Evolutionary conservation across 1,140 invertebrate genomes (phyloP).

Genomic region (Neoseiulus cucumeris): DNA sequence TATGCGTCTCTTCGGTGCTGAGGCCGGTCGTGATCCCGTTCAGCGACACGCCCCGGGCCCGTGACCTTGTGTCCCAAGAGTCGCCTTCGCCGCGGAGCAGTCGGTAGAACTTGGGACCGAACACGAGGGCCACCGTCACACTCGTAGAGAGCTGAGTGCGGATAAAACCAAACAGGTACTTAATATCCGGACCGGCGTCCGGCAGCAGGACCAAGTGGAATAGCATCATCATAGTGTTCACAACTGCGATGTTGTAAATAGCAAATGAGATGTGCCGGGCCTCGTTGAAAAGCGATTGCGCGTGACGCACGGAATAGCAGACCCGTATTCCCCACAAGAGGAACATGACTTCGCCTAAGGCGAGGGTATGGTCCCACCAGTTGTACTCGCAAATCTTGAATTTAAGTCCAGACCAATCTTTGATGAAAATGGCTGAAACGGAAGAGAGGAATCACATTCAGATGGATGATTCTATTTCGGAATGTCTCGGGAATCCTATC

Average conservation of each 20-base stretch:
- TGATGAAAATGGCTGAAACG: slow-evolving; percentile 41
- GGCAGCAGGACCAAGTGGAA: slow-evolving; percentile 67
- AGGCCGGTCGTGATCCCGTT: slow-evolving; percentile 49
- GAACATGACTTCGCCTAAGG: slow-evolving; percentile 66
- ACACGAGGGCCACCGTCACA: slow-evolving; percentile 57
- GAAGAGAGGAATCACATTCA: slow-evolving; percentile 19
- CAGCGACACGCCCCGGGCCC: slow-evolving; percentile 52
- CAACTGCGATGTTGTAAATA: slow-evolving; percentile 76
- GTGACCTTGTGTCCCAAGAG: slow-evolving; percentile 57
- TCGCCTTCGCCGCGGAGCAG: slow-evolving; percentile 60
- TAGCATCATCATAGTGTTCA: slow-evolving; percentile 69
- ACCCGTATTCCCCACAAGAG: slow-evolving; percentile 71
- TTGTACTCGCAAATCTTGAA: slow-evolving; percentile 74
- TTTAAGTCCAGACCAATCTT: slow-evolving; percentile 46
- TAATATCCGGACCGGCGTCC: slow-evolving; percentile 61
- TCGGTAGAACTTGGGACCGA: slow-evolving; percentile 61
- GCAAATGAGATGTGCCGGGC: slow-evolving; percentile 72
- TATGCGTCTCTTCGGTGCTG: slow-evolving; percentile 47
- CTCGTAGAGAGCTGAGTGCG: slow-evolving; percentile 66
- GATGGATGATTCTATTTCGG: no score
- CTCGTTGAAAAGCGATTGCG: slow-evolving; percentile 76
- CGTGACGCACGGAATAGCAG: slow-evolving; percentile 68
- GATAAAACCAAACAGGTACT: slow-evolving; percentile 64
- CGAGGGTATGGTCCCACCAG: slow-evolving; percentile 77
- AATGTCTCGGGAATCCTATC: no score